Evolutionary conservation across 2,888 invertebrate species (phyloP).

Genomic region (Metellina segmentata): DNA sequence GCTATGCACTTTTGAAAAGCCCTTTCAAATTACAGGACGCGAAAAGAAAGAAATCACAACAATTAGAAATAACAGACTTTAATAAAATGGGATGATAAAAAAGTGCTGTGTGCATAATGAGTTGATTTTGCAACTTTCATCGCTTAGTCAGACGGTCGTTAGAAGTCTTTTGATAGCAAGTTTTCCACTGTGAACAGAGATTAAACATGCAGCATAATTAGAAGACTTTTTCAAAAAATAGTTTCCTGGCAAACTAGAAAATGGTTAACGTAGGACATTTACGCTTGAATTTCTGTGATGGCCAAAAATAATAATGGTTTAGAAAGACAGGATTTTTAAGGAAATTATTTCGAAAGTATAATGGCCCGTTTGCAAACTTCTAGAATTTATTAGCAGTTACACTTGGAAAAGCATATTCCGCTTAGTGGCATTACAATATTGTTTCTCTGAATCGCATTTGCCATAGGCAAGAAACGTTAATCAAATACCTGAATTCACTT

Average conservation of each 20-base stretch:
- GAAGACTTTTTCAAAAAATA: not conserved
- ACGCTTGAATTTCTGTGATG: not conserved
- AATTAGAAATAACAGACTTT: slow-evolving; percentile 7
- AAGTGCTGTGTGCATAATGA: slow-evolving; percentile 19
- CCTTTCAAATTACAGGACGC: not conserved
- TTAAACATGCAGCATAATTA: slow-evolving; percentile 5
- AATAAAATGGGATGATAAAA: not conserved
- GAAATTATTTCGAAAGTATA: not conserved
- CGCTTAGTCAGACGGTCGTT: slow-evolving; percentile 3
- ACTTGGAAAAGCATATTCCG: not conserved
- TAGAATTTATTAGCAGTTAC: not conserved
- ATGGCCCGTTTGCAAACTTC: not conserved
- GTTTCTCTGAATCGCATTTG: not conserved
- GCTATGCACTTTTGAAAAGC: not conserved
- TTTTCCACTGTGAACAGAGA: slow-evolving; percentile 7
- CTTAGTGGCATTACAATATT: not conserved
- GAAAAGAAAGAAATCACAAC: slow-evolving; percentile 8
- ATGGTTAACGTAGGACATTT: not conserved
- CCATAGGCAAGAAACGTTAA: no score
- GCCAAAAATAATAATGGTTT: not conserved
- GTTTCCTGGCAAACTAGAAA: not conserved
- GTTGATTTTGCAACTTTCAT: slow-evolving; percentile 9
- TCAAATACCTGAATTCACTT: no score
- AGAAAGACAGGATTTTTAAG: not conserved
- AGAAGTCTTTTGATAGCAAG: not conserved